These are phyloP conservation scores for Pogonomyrmex barbatus DNA, from an alignment of 1,140 invertebrate genomes.

Conservation along the genomic window DNA sequence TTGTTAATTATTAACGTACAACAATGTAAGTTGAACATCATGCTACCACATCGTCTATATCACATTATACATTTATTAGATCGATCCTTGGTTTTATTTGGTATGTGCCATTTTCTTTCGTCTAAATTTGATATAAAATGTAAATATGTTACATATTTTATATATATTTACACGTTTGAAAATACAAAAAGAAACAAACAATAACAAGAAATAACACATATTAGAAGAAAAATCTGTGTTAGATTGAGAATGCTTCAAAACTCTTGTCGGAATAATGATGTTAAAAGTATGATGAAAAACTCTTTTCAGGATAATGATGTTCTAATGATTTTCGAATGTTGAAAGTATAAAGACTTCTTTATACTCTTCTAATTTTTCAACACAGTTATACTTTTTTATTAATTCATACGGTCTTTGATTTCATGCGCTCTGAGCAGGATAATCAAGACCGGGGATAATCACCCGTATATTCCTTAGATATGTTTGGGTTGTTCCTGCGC, in stretches of 20 bases:
- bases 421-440: background rate
- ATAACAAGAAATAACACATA: background rate
- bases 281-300: background rate
- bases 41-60: background rate
- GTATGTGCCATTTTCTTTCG: background rate
- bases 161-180: background rate
- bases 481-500: constrained; percentile 72
- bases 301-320: background rate
- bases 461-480: constrained; percentile 27
- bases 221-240: background rate
- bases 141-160: background rate
- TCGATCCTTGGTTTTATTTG: background rate
- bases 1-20: background rate
- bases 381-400: background rate
- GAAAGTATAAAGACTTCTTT: background rate
- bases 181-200: background rate
- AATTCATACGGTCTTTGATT: background rate
- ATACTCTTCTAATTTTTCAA: background rate
- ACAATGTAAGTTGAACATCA: background rate
- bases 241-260: too few species aligned
- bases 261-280: background rate
- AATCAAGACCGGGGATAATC: constrained; percentile 9
- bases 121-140: background rate
- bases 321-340: background rate
- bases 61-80: background rate